phyloP scores from a whole-genome alignment of 2,797 vertebrate genomes.

The Notoglanidium macrostoma region DNA sequence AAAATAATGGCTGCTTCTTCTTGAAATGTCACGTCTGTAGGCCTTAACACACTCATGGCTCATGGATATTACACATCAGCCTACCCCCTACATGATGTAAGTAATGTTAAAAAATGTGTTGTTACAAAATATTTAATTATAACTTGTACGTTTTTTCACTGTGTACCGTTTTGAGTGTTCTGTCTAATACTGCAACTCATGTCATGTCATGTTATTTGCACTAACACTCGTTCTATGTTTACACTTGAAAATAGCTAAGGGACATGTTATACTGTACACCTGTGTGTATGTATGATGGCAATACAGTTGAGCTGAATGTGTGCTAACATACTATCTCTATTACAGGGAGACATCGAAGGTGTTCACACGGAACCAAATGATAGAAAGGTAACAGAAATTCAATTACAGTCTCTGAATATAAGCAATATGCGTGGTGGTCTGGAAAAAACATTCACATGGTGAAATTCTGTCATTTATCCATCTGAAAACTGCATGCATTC shows the following conservation, averaged over 20 bases:
- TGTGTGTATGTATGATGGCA: neutral
- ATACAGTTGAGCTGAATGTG: neutral
- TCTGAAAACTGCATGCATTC: neutral
- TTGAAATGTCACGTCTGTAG: conserved; percentile 69
- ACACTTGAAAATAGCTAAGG: neutral
- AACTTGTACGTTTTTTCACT: neutral
- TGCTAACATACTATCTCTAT: conserved; percentile 10
- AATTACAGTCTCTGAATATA: neutral
- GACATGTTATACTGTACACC: neutral
- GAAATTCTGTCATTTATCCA: neutral
- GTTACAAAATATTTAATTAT: neutral
- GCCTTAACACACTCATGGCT: conserved; percentile 91
- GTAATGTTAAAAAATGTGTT: conserved; percentile 60
- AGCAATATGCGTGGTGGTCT: neutral
- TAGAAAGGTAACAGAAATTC: conserved; percentile 79
- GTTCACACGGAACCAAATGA: conserved; percentile 76
- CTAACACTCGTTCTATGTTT: neutral
- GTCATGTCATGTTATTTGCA: neutral
- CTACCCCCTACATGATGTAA: conserved; percentile 93
- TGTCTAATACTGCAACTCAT: neutral
- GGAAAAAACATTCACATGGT: neutral
- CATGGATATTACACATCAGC: conserved; percentile 87
- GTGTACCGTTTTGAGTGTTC: neutral
- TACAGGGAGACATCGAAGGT: conserved; percentile 81
- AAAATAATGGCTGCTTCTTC: neutral